Evolutionary conservation across 2,888 invertebrate species (phyloP).

Genomic region (Parthenolecanium corni): DNA sequence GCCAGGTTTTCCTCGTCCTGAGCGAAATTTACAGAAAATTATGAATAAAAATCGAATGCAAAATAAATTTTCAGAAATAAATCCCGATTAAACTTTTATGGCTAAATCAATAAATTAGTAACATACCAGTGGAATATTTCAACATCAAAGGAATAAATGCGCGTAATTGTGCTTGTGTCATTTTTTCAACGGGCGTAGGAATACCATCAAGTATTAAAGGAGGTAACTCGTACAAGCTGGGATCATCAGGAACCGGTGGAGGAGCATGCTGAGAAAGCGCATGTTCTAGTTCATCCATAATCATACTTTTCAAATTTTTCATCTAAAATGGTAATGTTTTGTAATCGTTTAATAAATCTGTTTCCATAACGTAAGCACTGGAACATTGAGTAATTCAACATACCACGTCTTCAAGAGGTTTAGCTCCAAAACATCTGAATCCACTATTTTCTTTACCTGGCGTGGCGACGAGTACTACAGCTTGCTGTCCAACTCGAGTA

Average conservation of each 20-base stretch:
- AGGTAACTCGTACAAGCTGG: conserved; percentile 86
- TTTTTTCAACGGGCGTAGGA: conserved; percentile 95
- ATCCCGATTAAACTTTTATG: too few species aligned
- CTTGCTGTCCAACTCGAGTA: conserved; percentile 92
- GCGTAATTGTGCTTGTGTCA: conserved; percentile 93
- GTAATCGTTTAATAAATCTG: too few species aligned
- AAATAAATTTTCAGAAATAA: too few species aligned
- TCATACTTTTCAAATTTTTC: conserved; percentile 74
- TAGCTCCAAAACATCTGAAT: conserved; percentile 93
- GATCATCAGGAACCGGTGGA: conserved; percentile 74
- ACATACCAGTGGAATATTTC: conserved; percentile 81
- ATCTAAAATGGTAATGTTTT: too few species aligned
- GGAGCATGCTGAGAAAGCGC: conserved; percentile 88
- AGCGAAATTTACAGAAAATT: too few species aligned
- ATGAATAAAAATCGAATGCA: too few species aligned
- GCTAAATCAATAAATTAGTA: too few species aligned
- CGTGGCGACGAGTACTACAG: conserved; percentile 87
- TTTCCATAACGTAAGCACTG: too few species aligned
- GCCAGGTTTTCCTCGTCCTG: conserved; percentile 82
- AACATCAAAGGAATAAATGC: conserved; percentile 96
- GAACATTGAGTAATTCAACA: conserved; percentile 34
- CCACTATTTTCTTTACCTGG: conserved; percentile 93
- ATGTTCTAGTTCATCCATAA: conserved; percentile 89
- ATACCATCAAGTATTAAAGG: conserved; percentile 94
- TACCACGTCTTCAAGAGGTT: conserved; percentile 88